phyloP scores from a whole-genome alignment of 2,797 vertebrate species.

The Sebastes steindachneri region DNA sequence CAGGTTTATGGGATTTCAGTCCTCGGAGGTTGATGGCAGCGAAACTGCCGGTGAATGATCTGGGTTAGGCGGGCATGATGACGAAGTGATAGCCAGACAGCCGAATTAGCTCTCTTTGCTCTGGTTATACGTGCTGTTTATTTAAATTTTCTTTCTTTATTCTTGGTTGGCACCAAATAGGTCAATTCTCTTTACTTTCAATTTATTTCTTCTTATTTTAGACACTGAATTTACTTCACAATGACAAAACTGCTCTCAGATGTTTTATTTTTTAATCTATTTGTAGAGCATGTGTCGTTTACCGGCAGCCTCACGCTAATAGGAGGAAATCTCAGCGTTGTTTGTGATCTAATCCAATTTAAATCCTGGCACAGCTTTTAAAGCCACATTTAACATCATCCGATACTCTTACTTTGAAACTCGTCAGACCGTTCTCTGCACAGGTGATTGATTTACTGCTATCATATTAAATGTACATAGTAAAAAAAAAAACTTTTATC shows the following conservation, averaged over 20 bases:
- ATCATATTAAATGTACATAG: background rate
- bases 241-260: background rate
- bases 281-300: background rate
- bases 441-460: too few species aligned
- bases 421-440: background rate
- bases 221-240: background rate
- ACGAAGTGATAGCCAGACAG: background rate
- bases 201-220: background rate
- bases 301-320: background rate
- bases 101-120: background rate
- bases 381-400: background rate
- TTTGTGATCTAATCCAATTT: constrained; percentile 12
- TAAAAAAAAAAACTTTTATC: background rate
- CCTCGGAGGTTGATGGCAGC: background rate
- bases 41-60: background rate
- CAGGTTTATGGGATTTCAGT: constrained; percentile 41
- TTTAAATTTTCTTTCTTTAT: background rate
- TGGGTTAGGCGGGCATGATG: background rate
- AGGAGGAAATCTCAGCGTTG: background rate
- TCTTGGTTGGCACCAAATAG: background rate
- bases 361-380: background rate
- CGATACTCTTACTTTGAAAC: background rate
- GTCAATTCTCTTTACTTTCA: background rate
- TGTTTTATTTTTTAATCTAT: background rate
- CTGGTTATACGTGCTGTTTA: background rate